Percentiles rank a stretch among this genome's conserved stretches.
Evolutionary conservation across 1,140 invertebrate species (phyloP).

Genomic region (Meloidogyne chitwoodi): DNA sequence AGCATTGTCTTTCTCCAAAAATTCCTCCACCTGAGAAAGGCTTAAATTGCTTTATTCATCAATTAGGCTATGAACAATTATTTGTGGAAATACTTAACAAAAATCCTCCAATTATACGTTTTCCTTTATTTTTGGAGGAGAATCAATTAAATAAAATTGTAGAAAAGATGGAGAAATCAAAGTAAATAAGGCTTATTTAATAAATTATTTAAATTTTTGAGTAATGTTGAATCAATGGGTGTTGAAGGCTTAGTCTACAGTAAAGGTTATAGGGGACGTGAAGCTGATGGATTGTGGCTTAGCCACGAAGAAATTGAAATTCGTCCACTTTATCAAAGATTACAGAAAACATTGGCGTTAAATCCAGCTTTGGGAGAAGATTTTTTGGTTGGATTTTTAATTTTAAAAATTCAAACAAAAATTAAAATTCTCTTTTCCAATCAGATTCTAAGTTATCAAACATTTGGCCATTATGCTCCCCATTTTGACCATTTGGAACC

Average conservation of each 20-base stretch:
- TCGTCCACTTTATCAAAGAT: constrained; percentile 10
- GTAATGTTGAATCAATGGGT: constrained; percentile 37
- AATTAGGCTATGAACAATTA: constrained; percentile 22
- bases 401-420: constrained; percentile 1
- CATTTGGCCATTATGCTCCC: constrained; percentile 39
- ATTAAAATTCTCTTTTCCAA: background rate
- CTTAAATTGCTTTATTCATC: constrained; percentile 10
- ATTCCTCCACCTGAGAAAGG: background rate
- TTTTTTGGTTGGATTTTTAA: constrained; percentile 32
- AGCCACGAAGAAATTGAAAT: constrained; percentile 25
- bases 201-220: background rate
- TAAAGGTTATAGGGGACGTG: constrained; percentile 30
- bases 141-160: constrained; percentile 19
- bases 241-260: constrained; percentile 41
- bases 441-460: constrained; percentile 32
- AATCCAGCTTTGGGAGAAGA: constrained; percentile 45
- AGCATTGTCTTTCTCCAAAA: constrained; percentile 22
- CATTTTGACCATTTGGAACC: constrained; percentile 42
- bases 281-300: constrained; percentile 43
- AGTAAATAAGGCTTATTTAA: constrained; percentile 21
- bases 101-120: constrained; percentile 32
- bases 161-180: constrained; percentile 31
- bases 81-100: constrained; percentile 28
- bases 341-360: constrained; percentile 29
- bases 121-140: constrained; percentile 29